Percentiles rank a stretch among this genome's conserved stretches.
These are phyloP conservation scores for Acheta domesticus DNA, from an alignment of 2,888 invertebrate genomes.

Conservation along the genomic window DNA sequence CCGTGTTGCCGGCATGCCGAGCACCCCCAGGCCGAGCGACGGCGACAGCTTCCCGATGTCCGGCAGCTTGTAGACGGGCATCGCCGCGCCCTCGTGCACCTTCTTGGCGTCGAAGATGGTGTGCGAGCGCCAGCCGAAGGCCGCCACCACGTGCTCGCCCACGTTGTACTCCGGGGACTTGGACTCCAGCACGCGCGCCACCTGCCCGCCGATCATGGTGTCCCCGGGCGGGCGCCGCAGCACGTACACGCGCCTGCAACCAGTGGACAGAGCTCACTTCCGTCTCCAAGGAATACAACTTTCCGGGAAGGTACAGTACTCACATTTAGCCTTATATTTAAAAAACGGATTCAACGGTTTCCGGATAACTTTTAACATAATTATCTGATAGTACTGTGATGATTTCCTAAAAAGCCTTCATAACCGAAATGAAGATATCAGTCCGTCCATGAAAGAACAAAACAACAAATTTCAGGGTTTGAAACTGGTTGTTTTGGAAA, in stretches of 20 bases:
- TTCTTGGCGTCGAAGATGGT: conserved; percentile 52
- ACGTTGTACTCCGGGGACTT: conserved; percentile 62
- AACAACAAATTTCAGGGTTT: too few species aligned
- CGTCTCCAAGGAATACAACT: too few species aligned
- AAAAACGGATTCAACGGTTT: too few species aligned
- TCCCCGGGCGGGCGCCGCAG: neutral
- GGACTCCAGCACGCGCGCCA: conserved; percentile 51
- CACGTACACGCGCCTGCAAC: conserved; percentile 34
- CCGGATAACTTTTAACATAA: too few species aligned
- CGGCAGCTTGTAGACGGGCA: conserved; percentile 37
- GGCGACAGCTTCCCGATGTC: conserved; percentile 43
- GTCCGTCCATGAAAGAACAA: too few species aligned
- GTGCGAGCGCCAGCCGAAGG: conserved; percentile 67
- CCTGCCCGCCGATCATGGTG: conserved; percentile 19
- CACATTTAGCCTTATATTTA: too few species aligned
- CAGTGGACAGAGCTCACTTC: too few species aligned
- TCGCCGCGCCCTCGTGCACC: conserved; percentile 20
- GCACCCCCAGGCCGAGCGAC: conserved; percentile 43
- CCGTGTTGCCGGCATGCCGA: conserved; percentile 56
- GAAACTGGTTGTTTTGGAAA: too few species aligned
- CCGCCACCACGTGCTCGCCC: conserved; percentile 59
- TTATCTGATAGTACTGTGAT: too few species aligned
- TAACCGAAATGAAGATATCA: too few species aligned
- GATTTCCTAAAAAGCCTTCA: too few species aligned
- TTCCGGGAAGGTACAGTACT: too few species aligned